Evolutionary conservation across 2,797 vertebrate genomes (phyloP), one percentile per base, ranked within the genome.

Genomic region (Arnoldichthys spilopterus): DNA sequence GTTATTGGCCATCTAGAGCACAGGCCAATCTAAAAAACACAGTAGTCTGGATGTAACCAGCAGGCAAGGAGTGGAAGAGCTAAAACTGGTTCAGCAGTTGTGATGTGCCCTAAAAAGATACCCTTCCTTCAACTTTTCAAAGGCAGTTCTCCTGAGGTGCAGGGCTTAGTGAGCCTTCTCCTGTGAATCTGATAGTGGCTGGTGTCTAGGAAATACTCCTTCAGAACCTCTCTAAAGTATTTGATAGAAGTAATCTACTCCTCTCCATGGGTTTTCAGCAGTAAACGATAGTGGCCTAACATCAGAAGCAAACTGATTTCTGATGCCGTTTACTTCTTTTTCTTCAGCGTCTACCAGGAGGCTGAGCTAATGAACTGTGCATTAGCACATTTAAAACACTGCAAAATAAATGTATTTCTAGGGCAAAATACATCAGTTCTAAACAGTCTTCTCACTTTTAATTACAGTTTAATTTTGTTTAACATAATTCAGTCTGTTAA

Each of bases 181-280:
- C 69, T 24, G 79, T 80, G 76, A 70, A 80, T 83, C 51, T 47
- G 59, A 24, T 54, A 78, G 78, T 66, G 75, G 62, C 58, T 26
- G 74, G 64, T 67, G 77, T 83, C 63, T 62, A 83, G 62, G 78
- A 81, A 79, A 80, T 59, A 66, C 81, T 66, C 59, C 34, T 68
- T 80, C 43, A 78, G 74, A 83, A 78, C 20, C 68, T 76, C 76
- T 83, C 54, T 63, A 64, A 83, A 82, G 61, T 83, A 83, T 70
- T 71, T 81, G 77, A 83, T 79, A 68, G 73, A 85, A 75, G 79
- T 82, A 79, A 83, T 85, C 67, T 81, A 70, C 75, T 85, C 51
- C 47, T 83, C 78, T 79, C 45, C 45, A 4, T 62, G 76, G 79
- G 70, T 62, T 79, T 83, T 40, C 74, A 56, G 72, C 43, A 18